Percentiles rank a stretch among this genome's conserved stretches.
phyloP scores from a whole-genome alignment of 2,888 invertebrate species.

The Hydrotaea diabolus region DNA sequence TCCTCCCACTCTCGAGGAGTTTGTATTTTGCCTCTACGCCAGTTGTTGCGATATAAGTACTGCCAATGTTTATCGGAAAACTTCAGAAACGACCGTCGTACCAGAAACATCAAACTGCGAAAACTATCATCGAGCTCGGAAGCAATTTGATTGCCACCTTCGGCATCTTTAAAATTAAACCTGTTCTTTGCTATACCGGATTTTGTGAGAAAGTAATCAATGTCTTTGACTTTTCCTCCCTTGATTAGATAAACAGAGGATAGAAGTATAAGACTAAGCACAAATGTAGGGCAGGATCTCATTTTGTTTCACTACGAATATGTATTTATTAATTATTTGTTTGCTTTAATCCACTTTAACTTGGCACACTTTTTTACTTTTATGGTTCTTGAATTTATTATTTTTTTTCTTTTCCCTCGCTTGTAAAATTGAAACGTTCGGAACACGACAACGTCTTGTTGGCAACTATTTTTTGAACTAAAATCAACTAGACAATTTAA shows the following conservation, averaged over 20 bases:
- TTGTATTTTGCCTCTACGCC: slow-evolving; percentile 75
- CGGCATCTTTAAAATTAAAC: slow-evolving; percentile 56
- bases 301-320: slow-evolving; percentile 8
- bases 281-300: neutral
- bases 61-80: slow-evolving; percentile 64
- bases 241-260: neutral
- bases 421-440: too few species aligned
- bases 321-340: too few species aligned
- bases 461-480: too few species aligned
- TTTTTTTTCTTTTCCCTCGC: too few species aligned
- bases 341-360: too few species aligned
- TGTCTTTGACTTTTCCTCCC: neutral
- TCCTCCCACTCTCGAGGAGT: slow-evolving; percentile 68
- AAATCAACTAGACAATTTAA: too few species aligned
- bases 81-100: slow-evolving; percentile 57
- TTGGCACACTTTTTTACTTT: too few species aligned
- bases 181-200: slow-evolving; percentile 69
- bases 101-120: slow-evolving; percentile 69
- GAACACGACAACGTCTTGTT: too few species aligned
- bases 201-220: slow-evolving; percentile 42
- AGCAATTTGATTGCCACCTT: slow-evolving; percentile 69
- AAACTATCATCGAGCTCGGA: slow-evolving; percentile 71
- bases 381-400: too few species aligned
- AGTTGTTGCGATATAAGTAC: slow-evolving; percentile 50
- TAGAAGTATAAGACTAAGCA: neutral